Conservation (phyloP, 92 coral and sea anemone species). For the Chrysogorgia sp. region DNA sequence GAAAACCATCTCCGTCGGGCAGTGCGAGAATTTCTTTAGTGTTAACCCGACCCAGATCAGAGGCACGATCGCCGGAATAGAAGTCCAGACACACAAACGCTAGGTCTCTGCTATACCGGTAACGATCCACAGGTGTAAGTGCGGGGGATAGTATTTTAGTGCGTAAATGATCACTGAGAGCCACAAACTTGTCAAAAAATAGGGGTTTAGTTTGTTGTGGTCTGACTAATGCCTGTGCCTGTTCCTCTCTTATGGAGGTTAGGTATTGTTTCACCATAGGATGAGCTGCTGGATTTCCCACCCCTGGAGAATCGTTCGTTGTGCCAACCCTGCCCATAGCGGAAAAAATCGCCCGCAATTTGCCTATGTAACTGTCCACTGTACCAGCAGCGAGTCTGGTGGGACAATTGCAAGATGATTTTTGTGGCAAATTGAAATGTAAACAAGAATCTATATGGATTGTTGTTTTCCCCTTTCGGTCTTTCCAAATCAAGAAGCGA, state of each 20-base stretch:
- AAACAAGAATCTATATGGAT: slow-evolving; percentile 39
- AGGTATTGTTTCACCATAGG: slow-evolving; percentile 28
- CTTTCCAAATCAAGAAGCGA: slow-evolving; percentile 26
- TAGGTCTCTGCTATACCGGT: slow-evolving; percentile 47
- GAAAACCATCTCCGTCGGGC: slow-evolving; percentile 16
- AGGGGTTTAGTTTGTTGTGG: slow-evolving; percentile 59
- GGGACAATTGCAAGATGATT: slow-evolving; percentile 52
- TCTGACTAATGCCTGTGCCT: slow-evolving; percentile 53
- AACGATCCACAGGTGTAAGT: slow-evolving; percentile 40
- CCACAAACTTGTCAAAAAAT: slow-evolving; percentile 34
- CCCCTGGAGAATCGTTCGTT: too few relatives aligned
- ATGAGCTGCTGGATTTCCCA: slow-evolving; percentile 53
- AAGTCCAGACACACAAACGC: slow-evolving; percentile 40
- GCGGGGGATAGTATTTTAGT: slow-evolving; percentile 6
- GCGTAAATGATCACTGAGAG: too few relatives aligned
- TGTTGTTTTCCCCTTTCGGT: slow-evolving; percentile 27
- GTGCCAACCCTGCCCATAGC: too few relatives aligned
- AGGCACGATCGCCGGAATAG: not conserved
- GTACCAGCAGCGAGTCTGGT: slow-evolving; percentile 65
- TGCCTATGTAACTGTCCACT: slow-evolving; percentile 16
- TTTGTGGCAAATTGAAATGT: slow-evolving; percentile 19
- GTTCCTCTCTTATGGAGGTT: slow-evolving; percentile 48
- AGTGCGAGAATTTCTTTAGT: slow-evolving; percentile 28
- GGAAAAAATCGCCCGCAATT: too few relatives aligned
- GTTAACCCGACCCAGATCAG: slow-evolving; percentile 40